Base-by-base conservation (phyloP, 2,888 invertebrate genomes). In the Micoletzkya japonica region DNA sequence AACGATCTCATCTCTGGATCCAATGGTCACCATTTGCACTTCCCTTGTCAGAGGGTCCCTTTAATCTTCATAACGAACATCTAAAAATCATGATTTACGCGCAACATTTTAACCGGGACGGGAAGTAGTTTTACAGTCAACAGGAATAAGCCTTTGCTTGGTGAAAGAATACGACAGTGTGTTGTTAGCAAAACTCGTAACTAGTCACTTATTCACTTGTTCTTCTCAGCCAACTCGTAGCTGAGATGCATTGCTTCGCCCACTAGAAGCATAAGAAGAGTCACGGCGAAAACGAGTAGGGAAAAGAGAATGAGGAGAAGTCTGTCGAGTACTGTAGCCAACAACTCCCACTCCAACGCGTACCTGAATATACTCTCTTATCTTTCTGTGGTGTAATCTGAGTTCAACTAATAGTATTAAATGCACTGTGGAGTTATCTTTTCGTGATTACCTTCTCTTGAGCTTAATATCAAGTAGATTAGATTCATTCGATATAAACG, bases 171-270 rank as follows among this genome's bases (percentile, higher is more conserved):
- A n/a, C n/a, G n/a, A n/a, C n/a, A n/a, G n/a, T n/a, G n/a, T n/a
- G n/a, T n/a, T n/a, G n/a, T n/a, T n/a, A n/a, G n/a, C n/a, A n/a
- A n/a, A n/a, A n/a, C n/a, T n/a, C n/a, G n/a, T n/a, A n/a, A n/a
- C n/a, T n/a, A n/a, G 17, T 39, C 60, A 3, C 14, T 34, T 17
- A 57, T 28, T 57, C 57, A 57, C n/a, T 32, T 57, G 7, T 30
- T 57, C 4, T 24, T 44, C 14, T 61, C 44, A 17, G 61, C 71
- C 28, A 78, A 69, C 68, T 77, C 74, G 72, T 84, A 84, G 44
- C 77, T 76, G 71, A 84, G 77, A 71, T 84, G 83, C 76, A 84
- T 84, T 54, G 82, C 81, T 72, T 85, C 81, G 57, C 84, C 84
- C 56, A 84, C 78, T 60, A 78, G 74, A 52, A 84, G 81, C 82